A percentile compares a stretch with the other conserved stretches of the same genome.
phyloP scores from a whole-genome alignment of 2,113 vertebrate genomes.

The Sander lucioperca region DNA sequence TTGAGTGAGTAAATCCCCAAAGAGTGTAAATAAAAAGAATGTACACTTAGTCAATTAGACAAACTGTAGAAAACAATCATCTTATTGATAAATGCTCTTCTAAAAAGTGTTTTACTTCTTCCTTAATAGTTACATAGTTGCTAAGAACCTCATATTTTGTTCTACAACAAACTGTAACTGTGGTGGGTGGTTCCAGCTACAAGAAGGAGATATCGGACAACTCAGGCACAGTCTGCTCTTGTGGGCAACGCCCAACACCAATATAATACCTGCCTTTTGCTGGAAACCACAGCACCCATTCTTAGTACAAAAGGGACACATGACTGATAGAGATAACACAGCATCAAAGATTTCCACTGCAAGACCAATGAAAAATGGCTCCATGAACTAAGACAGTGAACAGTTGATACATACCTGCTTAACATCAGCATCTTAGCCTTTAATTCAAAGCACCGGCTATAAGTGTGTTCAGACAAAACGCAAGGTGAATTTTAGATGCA shows the following conservation, averaged over 20 bases:
- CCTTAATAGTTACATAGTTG: conserved; percentile 9
- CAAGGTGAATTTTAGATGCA: too few relatives aligned
- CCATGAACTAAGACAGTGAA: too few relatives aligned
- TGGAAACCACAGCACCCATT: neutral
- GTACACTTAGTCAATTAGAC: neutral
- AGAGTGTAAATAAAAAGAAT: neutral
- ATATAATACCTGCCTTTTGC: neutral
- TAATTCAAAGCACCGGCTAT: too few relatives aligned
- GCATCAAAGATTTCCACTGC: neutral
- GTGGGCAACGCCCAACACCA: neutral
- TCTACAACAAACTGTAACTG: conserved; percentile 13
- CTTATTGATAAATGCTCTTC: neutral
- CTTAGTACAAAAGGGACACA: neutral
- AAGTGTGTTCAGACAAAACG: too few relatives aligned
- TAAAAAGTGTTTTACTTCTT: conserved; percentile 7
- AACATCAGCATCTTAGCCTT: too few relatives aligned
- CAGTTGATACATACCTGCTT: too few relatives aligned
- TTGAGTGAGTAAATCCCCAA: neutral
- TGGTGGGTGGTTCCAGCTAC: conserved; percentile 53
- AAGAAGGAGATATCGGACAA: neutral
- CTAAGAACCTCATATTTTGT: conserved; percentile 45
- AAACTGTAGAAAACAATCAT: neutral
- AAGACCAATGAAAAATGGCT: neutral
- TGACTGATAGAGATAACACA: neutral
- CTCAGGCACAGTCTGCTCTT: conserved; percentile 28